phyloP scores from a whole-genome alignment of 2,797 vertebrate species.

The Enteromius unitaeniatus region DNA sequence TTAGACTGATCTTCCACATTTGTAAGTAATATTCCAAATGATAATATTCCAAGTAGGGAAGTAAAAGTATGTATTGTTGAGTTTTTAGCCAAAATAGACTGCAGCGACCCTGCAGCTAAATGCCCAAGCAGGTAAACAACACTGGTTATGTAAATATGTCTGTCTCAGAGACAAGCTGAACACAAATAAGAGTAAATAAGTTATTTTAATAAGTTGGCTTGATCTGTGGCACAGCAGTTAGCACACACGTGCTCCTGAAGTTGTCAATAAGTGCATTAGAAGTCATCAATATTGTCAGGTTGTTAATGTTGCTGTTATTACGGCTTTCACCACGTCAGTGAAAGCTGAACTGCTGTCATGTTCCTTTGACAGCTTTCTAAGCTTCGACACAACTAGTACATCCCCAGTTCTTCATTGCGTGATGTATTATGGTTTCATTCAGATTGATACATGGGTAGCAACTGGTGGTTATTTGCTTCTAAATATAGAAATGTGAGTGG shows the following conservation, averaged over 20 bases:
- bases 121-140: slow-evolving; percentile 21
- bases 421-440: slow-evolving; percentile 31
- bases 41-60: not conserved
- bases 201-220: not conserved
- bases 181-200: slow-evolving; percentile 1
- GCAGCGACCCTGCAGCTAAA: slow-evolving; percentile 16
- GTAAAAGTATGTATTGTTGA: not conserved
- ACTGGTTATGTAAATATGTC: slow-evolving; percentile 22
- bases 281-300: slow-evolving; percentile 12
- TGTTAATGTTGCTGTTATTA: slow-evolving; percentile 16
- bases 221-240: not conserved
- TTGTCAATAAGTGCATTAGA: slow-evolving; percentile 12
- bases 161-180: not conserved
- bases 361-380: slow-evolving; percentile 22
- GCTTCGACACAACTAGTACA: not conserved
- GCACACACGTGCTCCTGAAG: not conserved
- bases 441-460: slow-evolving; percentile 24
- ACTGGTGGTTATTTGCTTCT: slow-evolving; percentile 32
- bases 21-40: not conserved
- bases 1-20: not conserved
- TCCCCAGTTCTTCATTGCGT: slow-evolving; percentile 35
- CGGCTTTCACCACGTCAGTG: slow-evolving; percentile 9
- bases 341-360: slow-evolving; percentile 8
- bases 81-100: slow-evolving; percentile 12
- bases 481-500: slow-evolving; percentile 23